Conservation (phyloP, 1,140 invertebrate genomes). For the Drosophila setifemur region DNA sequence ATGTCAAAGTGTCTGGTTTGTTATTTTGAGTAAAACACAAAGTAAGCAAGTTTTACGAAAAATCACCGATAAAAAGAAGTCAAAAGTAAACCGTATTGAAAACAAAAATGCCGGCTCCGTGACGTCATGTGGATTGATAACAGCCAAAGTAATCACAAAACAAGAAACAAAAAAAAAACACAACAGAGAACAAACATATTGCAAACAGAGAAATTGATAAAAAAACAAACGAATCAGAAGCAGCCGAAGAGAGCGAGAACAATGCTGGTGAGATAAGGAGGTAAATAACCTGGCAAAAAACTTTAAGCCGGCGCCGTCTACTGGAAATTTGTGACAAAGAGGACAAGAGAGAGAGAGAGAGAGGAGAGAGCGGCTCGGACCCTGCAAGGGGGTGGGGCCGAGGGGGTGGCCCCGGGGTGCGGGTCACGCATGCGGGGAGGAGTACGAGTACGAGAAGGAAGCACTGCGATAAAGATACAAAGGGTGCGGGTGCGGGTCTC, state of each 20-base stretch:
- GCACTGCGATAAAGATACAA: slow-evolving; percentile 46
- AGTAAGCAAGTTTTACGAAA: slow-evolving; percentile 26
- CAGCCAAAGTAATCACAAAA: slow-evolving; percentile 9
- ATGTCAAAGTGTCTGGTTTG: slow-evolving; percentile 40
- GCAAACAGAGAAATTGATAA: slow-evolving; percentile 59
- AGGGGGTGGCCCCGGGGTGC: slow-evolving; percentile 15
- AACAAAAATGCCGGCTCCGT: slow-evolving; percentile 30
- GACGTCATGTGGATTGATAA: slow-evolving; percentile 60
- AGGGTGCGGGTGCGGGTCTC: slow-evolving; percentile 35
- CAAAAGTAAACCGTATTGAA: slow-evolving; percentile 30
- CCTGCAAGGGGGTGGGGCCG: neutral
- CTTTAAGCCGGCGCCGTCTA: slow-evolving; percentile 56
- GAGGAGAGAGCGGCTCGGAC: neutral
- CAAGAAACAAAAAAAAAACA: slow-evolving; percentile 1
- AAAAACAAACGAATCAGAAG: slow-evolving; percentile 15
- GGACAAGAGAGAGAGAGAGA: neutral
- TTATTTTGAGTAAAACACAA: slow-evolving; percentile 6
- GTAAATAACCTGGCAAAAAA: slow-evolving; percentile 67
- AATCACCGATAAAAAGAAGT: slow-evolving; percentile 20
- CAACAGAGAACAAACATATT: slow-evolving; percentile 49
- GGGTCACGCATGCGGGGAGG: slow-evolving; percentile 25
- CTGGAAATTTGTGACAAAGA: neutral
- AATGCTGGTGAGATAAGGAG: slow-evolving; percentile 69
- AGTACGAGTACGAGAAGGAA: slow-evolving; percentile 26
- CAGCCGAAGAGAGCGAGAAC: slow-evolving; percentile 28